phyloP scores from a whole-genome alignment of 2,797 vertebrate genomes.

The Cuniculus paca region DNA sequence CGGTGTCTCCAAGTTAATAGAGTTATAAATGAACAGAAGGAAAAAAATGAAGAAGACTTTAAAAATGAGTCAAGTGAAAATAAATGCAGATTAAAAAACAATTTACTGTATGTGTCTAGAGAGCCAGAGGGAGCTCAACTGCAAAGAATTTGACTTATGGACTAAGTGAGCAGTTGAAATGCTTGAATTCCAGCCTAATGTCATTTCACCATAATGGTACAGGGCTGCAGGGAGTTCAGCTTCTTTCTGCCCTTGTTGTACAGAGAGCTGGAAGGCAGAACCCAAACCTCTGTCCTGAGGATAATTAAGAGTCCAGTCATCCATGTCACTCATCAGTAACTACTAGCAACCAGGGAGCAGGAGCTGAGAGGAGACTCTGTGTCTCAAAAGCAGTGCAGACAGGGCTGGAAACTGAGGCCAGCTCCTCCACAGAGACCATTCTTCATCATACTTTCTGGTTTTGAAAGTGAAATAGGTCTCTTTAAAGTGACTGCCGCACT shows the following conservation, averaged over 20 bases:
- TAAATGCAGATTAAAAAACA: constrained; percentile 79
- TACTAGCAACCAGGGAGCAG: neutral
- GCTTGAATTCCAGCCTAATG: constrained; percentile 25
- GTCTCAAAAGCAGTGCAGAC: neutral
- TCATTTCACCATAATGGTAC: neutral
- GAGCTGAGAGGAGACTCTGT: neutral
- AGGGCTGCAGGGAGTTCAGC: neutral
- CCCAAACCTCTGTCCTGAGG: neutral
- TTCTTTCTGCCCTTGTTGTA: neutral
- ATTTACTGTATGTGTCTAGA: constrained; percentile 72
- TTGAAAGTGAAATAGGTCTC: neutral
- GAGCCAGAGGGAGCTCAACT: constrained; percentile 57
- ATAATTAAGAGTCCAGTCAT: neutral
- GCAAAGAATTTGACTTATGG: constrained; percentile 70
- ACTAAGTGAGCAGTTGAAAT: constrained; percentile 47
- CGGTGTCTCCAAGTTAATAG: constrained; percentile 80
- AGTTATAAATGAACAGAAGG: constrained; percentile 77
- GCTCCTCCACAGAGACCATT: neutral
- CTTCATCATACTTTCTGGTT: neutral
- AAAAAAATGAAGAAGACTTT: constrained; percentile 73
- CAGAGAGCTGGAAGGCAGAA: neutral
- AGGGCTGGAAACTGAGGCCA: neutral
- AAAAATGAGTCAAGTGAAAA: constrained; percentile 82
- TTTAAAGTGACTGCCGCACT: neutral
- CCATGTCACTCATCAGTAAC: neutral